Conservation (phyloP, 2,113 vertebrate genomes). For the Alexandromys fortis region DNA sequence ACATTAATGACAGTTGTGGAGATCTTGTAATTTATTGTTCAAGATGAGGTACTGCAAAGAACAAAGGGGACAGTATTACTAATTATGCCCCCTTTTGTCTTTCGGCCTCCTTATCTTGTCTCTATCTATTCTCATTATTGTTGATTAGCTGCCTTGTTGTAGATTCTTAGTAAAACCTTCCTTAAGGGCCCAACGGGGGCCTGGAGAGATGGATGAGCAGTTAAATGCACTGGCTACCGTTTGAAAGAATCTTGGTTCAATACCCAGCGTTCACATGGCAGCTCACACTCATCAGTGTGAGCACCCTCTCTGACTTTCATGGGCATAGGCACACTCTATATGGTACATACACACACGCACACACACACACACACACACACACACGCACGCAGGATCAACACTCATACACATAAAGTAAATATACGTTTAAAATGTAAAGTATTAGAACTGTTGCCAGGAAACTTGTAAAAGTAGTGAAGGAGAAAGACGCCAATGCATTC, state of each 20-base stretch:
- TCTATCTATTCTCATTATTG: background rate
- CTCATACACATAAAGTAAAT: background rate
- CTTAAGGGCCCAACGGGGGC: background rate
- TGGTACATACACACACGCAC: no score
- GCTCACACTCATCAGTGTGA: background rate
- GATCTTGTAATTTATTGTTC: slow-evolving; percentile 2
- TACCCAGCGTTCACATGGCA: background rate
- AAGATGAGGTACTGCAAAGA: background rate
- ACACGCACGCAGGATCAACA: no score
- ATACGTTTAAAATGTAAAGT: background rate
- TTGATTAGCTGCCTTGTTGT: background rate
- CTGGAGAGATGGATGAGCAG: background rate
- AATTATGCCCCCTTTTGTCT: background rate
- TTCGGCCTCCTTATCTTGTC: background rate
- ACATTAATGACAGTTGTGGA: slow-evolving; percentile 13
- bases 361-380: background rate
- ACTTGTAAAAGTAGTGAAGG: background rate
- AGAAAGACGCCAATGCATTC: slow-evolving; percentile 17
- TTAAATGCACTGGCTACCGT: background rate
- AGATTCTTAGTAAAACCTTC: background rate
- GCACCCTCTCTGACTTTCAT: background rate
- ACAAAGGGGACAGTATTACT: background rate
- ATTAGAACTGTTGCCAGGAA: background rate
- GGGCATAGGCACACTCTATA: background rate
- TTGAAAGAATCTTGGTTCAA: background rate